phyloP scores from a whole-genome alignment of 1,140 invertebrate genomes.

The Drosophila serrata region DNA sequence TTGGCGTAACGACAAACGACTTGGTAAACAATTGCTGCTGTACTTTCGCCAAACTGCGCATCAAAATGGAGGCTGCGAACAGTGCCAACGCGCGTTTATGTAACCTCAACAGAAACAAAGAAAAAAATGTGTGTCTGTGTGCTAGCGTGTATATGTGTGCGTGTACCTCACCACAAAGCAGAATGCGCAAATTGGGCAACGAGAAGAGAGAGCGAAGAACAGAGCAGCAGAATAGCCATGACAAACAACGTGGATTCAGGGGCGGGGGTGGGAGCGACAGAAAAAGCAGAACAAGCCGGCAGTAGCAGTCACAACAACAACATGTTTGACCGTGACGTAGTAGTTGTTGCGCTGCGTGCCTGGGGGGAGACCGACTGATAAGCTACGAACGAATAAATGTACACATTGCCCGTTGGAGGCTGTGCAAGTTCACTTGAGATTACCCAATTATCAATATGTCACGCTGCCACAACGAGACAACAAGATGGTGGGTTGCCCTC shows the following conservation, averaged over 20 bases:
- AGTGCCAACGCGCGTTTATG: constrained; percentile 72
- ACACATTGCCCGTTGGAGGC: constrained; percentile 31
- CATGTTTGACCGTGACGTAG: constrained; percentile 59
- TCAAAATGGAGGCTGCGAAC: constrained; percentile 45
- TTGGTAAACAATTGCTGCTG: constrained; percentile 57
- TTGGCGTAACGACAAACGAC: constrained; percentile 27
- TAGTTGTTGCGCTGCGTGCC: constrained; percentile 65
- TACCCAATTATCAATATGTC: constrained; percentile 61
- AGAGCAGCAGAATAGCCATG: constrained; percentile 25
- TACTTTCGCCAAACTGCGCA: constrained; percentile 49
- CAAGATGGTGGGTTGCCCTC: constrained; percentile 41
- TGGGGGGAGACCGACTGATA: constrained; percentile 26
- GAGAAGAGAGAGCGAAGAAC: constrained; percentile 52
- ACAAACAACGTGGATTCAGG: constrained; percentile 47
- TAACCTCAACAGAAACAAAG: constrained; percentile 46
- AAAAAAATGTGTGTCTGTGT: constrained; percentile 24
- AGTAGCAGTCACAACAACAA: constrained; percentile 53
- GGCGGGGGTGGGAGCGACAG: neutral
- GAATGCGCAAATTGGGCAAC: constrained; percentile 65
- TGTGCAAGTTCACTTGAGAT: constrained; percentile 48
- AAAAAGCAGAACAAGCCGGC: constrained; percentile 59
- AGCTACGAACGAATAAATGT: constrained; percentile 21
- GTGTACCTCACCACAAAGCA: constrained; percentile 63
- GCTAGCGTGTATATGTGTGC: constrained; percentile 53
- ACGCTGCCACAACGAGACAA: constrained; percentile 34